phyloP scores from a whole-genome alignment of 2,797 vertebrate species.

The Leontopithecus rosalia region DNA sequence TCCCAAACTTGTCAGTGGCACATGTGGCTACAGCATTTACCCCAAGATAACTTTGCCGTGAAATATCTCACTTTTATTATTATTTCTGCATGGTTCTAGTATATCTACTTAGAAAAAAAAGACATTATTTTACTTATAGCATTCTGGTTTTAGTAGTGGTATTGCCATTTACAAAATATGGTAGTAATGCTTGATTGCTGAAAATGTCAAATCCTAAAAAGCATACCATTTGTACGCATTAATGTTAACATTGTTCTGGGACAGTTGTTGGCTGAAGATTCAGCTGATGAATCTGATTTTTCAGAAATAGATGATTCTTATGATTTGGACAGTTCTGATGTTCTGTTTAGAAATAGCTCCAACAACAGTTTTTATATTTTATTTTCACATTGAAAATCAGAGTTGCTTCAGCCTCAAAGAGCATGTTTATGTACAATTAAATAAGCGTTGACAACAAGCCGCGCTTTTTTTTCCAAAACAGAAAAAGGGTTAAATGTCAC shows the following conservation, averaged over 20 bases:
- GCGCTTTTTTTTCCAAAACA: background rate
- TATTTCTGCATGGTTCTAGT: background rate
- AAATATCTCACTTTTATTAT: background rate
- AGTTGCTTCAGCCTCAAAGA: background rate
- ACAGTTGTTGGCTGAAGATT: background rate
- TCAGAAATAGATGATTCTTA: background rate
- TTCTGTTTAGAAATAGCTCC: background rate
- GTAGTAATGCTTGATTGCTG: background rate
- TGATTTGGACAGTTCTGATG: background rate
- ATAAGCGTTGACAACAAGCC: background rate
- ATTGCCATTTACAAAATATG: background rate
- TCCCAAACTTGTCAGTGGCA: background rate
- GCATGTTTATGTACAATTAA: background rate
- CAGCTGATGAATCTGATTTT: background rate
- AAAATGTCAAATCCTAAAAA: background rate
- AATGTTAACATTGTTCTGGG: background rate
- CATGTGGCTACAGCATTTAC: background rate
- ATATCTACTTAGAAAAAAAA: background rate
- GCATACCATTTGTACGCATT: accelerated
- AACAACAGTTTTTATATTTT: background rate
- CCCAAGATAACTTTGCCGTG: background rate
- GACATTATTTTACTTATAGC: background rate
- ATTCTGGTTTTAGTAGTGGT: background rate
- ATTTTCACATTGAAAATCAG: background rate
- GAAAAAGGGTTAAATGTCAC: background rate